Evolutionary conservation across 2,797 vertebrate species (phyloP), one percentile per base, ranked within the genome.

Genomic region (Enteromius afrohamiltoni): DNA sequence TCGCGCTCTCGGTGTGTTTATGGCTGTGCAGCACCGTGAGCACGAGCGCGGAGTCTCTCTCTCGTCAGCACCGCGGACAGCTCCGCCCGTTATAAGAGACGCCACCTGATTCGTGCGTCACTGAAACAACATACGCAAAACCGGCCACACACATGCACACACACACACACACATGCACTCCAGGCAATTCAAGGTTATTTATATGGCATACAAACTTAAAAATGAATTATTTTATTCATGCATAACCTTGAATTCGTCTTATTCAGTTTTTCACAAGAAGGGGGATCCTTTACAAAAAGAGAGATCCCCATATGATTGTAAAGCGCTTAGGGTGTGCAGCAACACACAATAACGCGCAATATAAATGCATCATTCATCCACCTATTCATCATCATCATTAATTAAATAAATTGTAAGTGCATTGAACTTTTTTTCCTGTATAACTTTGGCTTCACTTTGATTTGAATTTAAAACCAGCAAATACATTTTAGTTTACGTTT

Each of bases 41-140:
- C 69, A 29, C 42, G 90, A 80, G 89, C 92, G 85, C 89, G 86
- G 62, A 86, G 49, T 68, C 85, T 86, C 87, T 87, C 87, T 89
- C 91, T 70, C 91, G 91, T 96, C 96, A 97, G 97, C 92, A 97
- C 96, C 93, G 85, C 83, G 96, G 96, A 97, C 95, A 98, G 97
- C 95, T 96, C 95, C 94, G 91, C 89, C 7, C n/a, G 83, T 90
- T 93, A 90, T 92, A 92, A 88, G 88, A 93, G 83, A 64, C 40
- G 79, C 90, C 94, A 92, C 91, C 87, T 93, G 92, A 93, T 91
- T 88, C 84, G 81, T 93, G 91, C 94, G 94, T 95, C 95, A 95
- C 10, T 78, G 80, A 29, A 37, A 51, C 37, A 79, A 86, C 70
- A 86, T 89, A 91, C 91, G 92, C 86, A 92, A 87, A 82, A 51